Evolutionary conservation across 2,113 vertebrate genomes (phyloP), one percentile per base, ranked within the genome.

Genomic region (Corythaixoides concolor): DNA sequence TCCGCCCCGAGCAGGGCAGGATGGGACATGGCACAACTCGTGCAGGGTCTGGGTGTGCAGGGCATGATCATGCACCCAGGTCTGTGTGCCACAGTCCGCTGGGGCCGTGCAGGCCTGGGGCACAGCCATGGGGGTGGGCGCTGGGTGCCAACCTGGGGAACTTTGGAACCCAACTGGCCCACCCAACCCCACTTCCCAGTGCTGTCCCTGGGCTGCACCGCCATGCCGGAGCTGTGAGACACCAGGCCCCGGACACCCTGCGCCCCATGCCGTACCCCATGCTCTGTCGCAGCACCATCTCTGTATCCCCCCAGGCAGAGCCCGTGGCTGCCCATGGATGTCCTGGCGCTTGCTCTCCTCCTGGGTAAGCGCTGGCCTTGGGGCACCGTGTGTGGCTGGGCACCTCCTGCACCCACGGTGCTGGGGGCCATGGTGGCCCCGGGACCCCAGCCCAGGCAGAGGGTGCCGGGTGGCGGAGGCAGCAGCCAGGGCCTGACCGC

Each of bases 341-440:
- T 90, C 56, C 88, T 93, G 89, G 74, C 0, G 0, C 27, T 94
- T 9, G 1, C 77, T 33, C 52, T 97, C 72, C 93, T 97, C 21
- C 87, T 96, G 80, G 96, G 97, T 97, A 96, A 97, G 97, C 9
- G 0, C 30, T 37, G 27, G 27, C 41, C 62, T 70, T n/a, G 32
- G 16, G n/a, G 30, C 35, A 56, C 64, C 2, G 2, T 0, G 12
- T 0, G 1, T 2, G 5, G 21, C 30, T 19, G 60, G 58, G 10
- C 27, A 69, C 39, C 9, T 52, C 15, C 12, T 7, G 12, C 30
- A 23, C n/a, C 39, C 5, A 0, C 2, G 1, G 30, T 50, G 30
- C 16, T 1, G 8, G 43, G 6, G 20, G 39, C 60, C 52, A 5
- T 3, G 26, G 55, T 73, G 64, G 22, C 55, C 50, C 68, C 49